Base-by-base conservation (phyloP, 1,140 invertebrate genomes). In the Calliopsis andreniformis region DNA sequence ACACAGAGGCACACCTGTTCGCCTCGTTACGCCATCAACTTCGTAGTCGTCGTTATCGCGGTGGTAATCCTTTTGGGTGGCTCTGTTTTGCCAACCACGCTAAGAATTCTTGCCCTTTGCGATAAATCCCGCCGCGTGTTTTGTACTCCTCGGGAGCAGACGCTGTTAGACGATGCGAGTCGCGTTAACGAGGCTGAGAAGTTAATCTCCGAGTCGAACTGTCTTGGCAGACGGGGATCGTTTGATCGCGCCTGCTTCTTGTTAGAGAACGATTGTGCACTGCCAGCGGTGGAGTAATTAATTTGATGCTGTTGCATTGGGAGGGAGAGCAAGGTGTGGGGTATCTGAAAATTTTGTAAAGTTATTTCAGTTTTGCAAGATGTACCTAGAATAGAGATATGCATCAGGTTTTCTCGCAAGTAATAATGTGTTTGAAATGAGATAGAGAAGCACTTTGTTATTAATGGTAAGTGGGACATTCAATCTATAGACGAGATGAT, bases 61-160 rank as follows among this genome's bases (percentile, higher is more conserved):
- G 42, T 53, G 28, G 61, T 75, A 75, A 80, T 80, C 61, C 78
- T 63, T 59, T 66, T n/a, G n/a, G 56, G 25, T 28, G 25, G 45
- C 45, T 67, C 78, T 47, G 53, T 73, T 72, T 72, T 55, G 56
- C 47, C 35, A 39, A 58, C 42, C 67, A 49, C 78, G 75, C 58
- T 35, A 76, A 72, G 51, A 62, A 68, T 80, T 80, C n/a, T 78
- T 70, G 75, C 67, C 75, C 75, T 76, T 66, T 67, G 45, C 59
- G 79, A 76, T 59, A 81, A 81, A 81, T 81, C 63, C 71, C 16
- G 43, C 42, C 77, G 72, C 47, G 77, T 72, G 64, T 72, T 81
- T 80, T 79, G 62, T 70, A 25, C 58, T n/a, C 43, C 39, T 10
- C 32, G 55, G 45, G 63, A 39, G 51, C 56, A 45, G 51, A 39